Conservation (phyloP, 2,113 vertebrate species). For the Cygnus buccinator region DNA sequence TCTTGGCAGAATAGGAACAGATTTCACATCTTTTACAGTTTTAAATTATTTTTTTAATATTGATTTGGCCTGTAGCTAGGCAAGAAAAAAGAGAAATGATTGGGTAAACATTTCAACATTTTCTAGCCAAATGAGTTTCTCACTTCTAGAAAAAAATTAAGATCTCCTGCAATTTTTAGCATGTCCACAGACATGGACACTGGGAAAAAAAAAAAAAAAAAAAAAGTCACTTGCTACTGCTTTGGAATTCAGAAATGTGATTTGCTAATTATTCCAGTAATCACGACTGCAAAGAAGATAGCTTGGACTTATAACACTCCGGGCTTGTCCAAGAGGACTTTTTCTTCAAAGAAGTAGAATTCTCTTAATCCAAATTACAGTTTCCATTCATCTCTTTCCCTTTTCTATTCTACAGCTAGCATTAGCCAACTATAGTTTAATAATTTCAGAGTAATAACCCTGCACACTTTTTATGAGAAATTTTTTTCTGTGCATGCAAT, state of each 20-base stretch:
- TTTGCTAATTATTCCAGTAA: neutral
- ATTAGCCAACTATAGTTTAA: neutral
- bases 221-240: neutral
- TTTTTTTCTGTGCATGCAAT: neutral
- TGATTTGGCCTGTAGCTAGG: neutral
- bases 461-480: neutral
- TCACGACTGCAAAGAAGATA: neutral
- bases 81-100: neutral
- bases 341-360: neutral
- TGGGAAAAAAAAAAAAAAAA: neutral
- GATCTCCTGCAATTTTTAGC: neutral
- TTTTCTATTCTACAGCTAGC: neutral
- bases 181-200: neutral
- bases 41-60: neutral
- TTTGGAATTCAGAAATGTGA: neutral
- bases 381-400: neutral
- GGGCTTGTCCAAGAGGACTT: neutral
- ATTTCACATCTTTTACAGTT: neutral
- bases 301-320: neutral
- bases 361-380: neutral
- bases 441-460: neutral
- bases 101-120: neutral
- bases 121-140: neutral
- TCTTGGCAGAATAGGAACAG: neutral
- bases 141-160: neutral